Evolutionary conservation across 2,113 vertebrate genomes (phyloP).

Genomic region (Podarcis muralis): DNA sequence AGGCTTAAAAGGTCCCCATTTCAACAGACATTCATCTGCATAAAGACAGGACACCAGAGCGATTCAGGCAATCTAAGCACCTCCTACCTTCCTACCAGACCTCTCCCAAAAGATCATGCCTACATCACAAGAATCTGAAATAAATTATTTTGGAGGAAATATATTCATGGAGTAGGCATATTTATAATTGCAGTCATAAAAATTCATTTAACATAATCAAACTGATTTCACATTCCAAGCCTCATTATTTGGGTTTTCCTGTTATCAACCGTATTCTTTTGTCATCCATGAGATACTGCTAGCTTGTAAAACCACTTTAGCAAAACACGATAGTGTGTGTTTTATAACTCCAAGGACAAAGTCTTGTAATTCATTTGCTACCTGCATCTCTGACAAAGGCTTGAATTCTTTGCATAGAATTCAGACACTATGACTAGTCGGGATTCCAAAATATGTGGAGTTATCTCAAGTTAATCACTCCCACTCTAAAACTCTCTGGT

Average conservation of each 20-base stretch:
- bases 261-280: constrained; percentile 27
- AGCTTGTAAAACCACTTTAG: constrained; percentile 30
- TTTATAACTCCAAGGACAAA: constrained; percentile 2
- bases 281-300: constrained; percentile 18
- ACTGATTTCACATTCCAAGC: background rate
- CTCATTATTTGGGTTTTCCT: constrained; percentile 10
- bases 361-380: constrained; percentile 28
- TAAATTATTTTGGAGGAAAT: background rate
- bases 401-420: constrained; percentile 14
- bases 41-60: background rate
- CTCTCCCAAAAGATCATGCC: background rate
- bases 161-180: background rate
- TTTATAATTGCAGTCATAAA: background rate
- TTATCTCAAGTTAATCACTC: constrained; percentile 47
- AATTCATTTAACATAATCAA: background rate
- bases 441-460: constrained; percentile 44
- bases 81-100: background rate
- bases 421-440: constrained; percentile 44
- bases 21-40: background rate
- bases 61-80: background rate
- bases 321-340: rapidly evolving
- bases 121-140: constrained; percentile 12
- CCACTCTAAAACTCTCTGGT: constrained; percentile 13
- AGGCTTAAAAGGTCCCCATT: background rate
- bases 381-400: background rate